phyloP scores from a whole-genome alignment of 2,888 invertebrate genomes.

The Villa cingulata region DNA sequence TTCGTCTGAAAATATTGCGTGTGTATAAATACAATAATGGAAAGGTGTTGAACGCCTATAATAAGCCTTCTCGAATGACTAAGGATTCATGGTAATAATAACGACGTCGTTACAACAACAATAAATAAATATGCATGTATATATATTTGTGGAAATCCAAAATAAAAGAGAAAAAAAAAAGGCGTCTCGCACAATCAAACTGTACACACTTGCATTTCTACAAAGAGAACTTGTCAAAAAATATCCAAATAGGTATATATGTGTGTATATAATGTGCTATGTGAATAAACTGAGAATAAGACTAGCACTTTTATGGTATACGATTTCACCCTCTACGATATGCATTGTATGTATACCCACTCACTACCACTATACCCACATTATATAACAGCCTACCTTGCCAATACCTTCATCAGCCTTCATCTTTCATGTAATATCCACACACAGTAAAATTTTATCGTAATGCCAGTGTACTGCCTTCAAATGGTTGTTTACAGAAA shows the following conservation, averaged over 20 bases:
- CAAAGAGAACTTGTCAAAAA: too few species aligned
- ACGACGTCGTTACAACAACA: neutral
- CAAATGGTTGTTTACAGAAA: neutral
- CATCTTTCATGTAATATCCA: too few species aligned
- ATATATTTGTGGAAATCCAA: too few species aligned
- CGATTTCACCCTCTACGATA: neutral
- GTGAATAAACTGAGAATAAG: neutral
- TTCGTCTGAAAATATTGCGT: slow-evolving; percentile 13
- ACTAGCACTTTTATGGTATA: neutral
- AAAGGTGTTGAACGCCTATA: neutral
- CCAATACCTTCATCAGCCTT: too few species aligned
- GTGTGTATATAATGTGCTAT: too few species aligned
- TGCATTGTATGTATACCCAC: too few species aligned
- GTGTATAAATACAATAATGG: neutral
- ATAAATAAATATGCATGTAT: neutral
- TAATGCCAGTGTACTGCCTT: neutral
- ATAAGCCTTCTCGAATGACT: neutral
- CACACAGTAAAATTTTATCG: too few species aligned
- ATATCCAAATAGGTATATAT: too few species aligned
- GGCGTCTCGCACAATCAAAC: neutral
- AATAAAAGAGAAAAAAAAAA: neutral
- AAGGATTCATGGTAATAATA: neutral
- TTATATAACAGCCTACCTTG: too few species aligned
- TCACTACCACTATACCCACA: too few species aligned
- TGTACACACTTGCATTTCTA: neutral